A percentile compares a stretch with the other conserved stretches of the same genome.
phyloP scores from a whole-genome alignment of 2,888 invertebrate genomes.

The Andrena praecox region DNA sequence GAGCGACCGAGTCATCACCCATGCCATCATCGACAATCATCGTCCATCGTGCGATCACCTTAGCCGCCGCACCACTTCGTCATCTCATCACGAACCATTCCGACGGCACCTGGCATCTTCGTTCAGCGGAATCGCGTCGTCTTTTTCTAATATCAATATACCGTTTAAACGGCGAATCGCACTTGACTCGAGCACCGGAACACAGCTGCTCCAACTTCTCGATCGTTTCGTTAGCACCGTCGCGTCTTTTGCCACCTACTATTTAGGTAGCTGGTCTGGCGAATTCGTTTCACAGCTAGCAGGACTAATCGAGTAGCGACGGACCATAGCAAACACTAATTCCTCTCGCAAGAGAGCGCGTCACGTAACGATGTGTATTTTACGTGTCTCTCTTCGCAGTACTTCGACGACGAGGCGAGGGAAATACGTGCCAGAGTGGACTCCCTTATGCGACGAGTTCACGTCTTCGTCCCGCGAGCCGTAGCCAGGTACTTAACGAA shows the following conservation, averaged over 20 bases:
- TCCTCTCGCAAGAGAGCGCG: neutral
- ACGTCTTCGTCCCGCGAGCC: conserved; percentile 91
- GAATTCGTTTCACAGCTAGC: neutral
- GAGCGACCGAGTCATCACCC: conserved; percentile 29
- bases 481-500: conserved; percentile 86
- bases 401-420: conserved; percentile 93
- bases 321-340: conserved; percentile 21
- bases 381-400: conserved; percentile 85
- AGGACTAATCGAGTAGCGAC: conserved; percentile 24
- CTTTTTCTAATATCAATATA: neutral
- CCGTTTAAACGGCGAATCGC: neutral
- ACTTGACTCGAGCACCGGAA: neutral
- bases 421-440: conserved; percentile 92
- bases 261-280: neutral
- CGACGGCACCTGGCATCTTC: conserved; percentile 23
- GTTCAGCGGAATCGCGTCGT: conserved; percentile 51
- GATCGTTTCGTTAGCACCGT: too few species aligned
- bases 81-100: conserved; percentile 6
- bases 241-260: neutral
- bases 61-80: conserved; percentile 14
- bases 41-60: conserved; percentile 30
- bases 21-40: conserved; percentile 27
- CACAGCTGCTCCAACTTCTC: too few species aligned
- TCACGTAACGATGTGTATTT: conserved; percentile 28
- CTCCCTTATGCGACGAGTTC: conserved; percentile 90